These are phyloP conservation scores for Takifugu rubripes DNA, from an alignment of 2,797 vertebrate genomes.

Conservation along the genomic window DNA sequence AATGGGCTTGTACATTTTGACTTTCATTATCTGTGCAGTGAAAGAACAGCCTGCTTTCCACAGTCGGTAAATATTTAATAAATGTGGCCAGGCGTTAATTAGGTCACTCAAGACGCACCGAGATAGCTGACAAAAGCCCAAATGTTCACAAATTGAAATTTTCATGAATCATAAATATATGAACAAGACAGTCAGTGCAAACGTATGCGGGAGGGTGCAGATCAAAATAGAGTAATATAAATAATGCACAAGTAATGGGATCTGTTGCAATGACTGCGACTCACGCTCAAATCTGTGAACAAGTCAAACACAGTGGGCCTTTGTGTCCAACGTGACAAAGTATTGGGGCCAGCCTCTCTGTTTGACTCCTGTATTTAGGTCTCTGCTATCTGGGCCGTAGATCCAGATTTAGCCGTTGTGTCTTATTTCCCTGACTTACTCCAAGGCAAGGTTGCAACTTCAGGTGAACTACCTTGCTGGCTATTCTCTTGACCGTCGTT, in stretches of 20 bases:
- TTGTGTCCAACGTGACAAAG: conserved; percentile 43
- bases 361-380: conserved; percentile 67
- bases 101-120: conserved; percentile 17
- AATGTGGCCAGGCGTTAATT: conserved; percentile 17
- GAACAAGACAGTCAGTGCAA: conserved; percentile 33
- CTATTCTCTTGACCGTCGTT: conserved; percentile 13
- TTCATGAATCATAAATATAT: conserved; percentile 54
- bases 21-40: not conserved
- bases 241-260: conserved; percentile 61
- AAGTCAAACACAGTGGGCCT: conserved; percentile 26
- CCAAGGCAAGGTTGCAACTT: conserved; percentile 35
- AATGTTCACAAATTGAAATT: conserved; percentile 25
- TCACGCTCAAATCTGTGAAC: conserved; percentile 36
- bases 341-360: conserved; percentile 44
- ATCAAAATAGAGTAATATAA: conserved; percentile 59
- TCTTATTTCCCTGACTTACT: conserved; percentile 48
- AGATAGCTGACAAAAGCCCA: not conserved
- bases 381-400: conserved; percentile 67
- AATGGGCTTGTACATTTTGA: not conserved
- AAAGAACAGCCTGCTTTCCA: conserved; percentile 7
- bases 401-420: conserved; percentile 64
- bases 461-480: conserved; percentile 35
- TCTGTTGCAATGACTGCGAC: conserved; percentile 28
- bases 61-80: conserved; percentile 13
- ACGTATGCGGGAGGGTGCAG: conserved; percentile 28